Percentiles rank a stretch among this genome's conserved stretches.
These are phyloP conservation scores for Neolamprologus tretocephalus DNA, from an alignment of 2,113 vertebrate species.

Conservation along the genomic window DNA sequence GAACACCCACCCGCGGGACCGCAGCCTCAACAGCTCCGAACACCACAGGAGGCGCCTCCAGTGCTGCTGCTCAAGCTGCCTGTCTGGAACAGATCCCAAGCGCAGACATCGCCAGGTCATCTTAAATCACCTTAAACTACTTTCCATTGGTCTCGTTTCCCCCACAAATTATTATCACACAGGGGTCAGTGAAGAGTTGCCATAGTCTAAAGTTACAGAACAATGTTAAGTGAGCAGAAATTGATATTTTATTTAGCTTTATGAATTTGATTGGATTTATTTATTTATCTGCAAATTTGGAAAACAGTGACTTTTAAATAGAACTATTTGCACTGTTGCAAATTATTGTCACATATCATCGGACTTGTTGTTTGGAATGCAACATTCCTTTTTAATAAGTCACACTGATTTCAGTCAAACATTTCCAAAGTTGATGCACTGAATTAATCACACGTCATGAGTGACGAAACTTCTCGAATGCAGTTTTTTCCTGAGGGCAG, in stretches of 20 bases:
- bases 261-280: not conserved
- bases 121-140: not conserved
- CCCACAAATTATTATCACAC: not conserved
- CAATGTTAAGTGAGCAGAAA: not conserved
- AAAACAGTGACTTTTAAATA: not conserved
- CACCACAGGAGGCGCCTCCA: not conserved
- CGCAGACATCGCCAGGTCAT: not conserved
- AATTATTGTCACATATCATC: not conserved
- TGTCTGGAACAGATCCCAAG: not conserved
- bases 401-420: not conserved
- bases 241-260: not conserved
- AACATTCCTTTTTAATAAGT: not conserved
- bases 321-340: not conserved
- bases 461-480: not conserved
- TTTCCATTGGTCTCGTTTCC: not conserved
- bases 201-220: not conserved
- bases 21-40: constrained; percentile 19
- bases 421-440: not conserved
- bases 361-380: not conserved
- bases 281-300: not conserved
- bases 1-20: not conserved
- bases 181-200: not conserved
- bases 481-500: not conserved
- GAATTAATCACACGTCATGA: not conserved
- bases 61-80: not conserved